Evolutionary conservation across 2,797 vertebrate genomes (phyloP), one percentile per base, ranked within the genome.

Genomic region (Poecilia velifera): DNA sequence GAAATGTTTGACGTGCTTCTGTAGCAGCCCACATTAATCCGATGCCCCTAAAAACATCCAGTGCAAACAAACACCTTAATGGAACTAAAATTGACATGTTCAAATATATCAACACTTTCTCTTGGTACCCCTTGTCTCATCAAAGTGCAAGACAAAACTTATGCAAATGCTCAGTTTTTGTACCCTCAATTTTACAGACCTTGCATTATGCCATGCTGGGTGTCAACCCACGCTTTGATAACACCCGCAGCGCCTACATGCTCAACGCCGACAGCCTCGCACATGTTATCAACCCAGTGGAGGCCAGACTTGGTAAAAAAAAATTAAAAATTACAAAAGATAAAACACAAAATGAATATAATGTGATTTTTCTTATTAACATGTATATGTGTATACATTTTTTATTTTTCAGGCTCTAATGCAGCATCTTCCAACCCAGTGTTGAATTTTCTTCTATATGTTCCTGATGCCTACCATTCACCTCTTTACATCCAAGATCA

Each of bases 211-310:
- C 97, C 0, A 86, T 98, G 77, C 92, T 99, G 1, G 98, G 98
- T 6, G 97, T 99, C 72, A 98, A 97, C 6, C 97, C 98, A 0
- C 97, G 98, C 79, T 98, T 97, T 80, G 97, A 99, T 89, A 95
- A 90, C 73, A 91, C 91, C 70, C 95, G 95, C n/a, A 94, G 93
- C 3, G 96, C 96, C 74, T 99, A 97, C 90, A 95, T 93, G 0
- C 95, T 99, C 84, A 96, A 95, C 0, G 90, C 96, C 7, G 97
- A 97, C 91, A 99, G 96, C 88, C 97, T 99, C 0, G 97, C 98
- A 0, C 98, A 99, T 0, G 98, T 99, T 88, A 99, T 99, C 93
- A 99, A 99, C 92, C 98, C 98, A 0, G 98, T 99, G 91, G 98
- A 99, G 90, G 97, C 98, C 43, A 94, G 98, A 82, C 96, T 99